Base-by-base conservation (phyloP, 2,888 invertebrate species). In the Cephalotes varians region DNA sequence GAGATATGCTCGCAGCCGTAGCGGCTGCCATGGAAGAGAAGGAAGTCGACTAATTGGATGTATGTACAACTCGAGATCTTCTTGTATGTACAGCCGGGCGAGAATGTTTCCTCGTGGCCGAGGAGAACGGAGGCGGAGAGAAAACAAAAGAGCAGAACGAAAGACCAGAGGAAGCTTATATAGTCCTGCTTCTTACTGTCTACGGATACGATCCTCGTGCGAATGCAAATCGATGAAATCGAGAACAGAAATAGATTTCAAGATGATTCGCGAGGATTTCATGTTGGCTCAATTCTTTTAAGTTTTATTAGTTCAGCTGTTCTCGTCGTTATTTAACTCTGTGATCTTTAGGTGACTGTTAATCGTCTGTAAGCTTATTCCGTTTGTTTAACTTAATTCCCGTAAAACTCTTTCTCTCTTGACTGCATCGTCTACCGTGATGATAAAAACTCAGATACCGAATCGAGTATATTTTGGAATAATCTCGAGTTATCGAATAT, bases 31-130 rank as follows among this genome's bases (percentile, higher is more conserved):
- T 67, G 64, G 72, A 34, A 87, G 76, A 69, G 65, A 25, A 44
- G 72, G 47, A 25, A 76, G 62, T 67, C 76, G 85, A 80, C 87
- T 88, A 88, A 88, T 88, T 88, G 88, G 88, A 85, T 54, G 77
- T 85, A 85, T 54, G 77, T 85, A 73, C 72, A 81, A 64, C 64
- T 37, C 56, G 73, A 54, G 82, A 81, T 80, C 76, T 67, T 72
- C 76, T 40, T 73, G 83, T 82, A 47, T 67, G 80, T 49, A 67
- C 86, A 71, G 72, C 69, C 82, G 74, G 67, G 18, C 82, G 84
- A 86, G 85, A 83, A 79, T 58, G 65, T 84, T 83, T 83, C 64
- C 77, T 64, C 76, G 82, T 34, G 56, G 6, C 77, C 60, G n/a
- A 62, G n/a, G 31, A 51, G 64, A 37, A 54, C 56, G 65, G 44